Conservation (phyloP, 1,140 invertebrate species). For the Elymnias hypermnestra region DNA sequence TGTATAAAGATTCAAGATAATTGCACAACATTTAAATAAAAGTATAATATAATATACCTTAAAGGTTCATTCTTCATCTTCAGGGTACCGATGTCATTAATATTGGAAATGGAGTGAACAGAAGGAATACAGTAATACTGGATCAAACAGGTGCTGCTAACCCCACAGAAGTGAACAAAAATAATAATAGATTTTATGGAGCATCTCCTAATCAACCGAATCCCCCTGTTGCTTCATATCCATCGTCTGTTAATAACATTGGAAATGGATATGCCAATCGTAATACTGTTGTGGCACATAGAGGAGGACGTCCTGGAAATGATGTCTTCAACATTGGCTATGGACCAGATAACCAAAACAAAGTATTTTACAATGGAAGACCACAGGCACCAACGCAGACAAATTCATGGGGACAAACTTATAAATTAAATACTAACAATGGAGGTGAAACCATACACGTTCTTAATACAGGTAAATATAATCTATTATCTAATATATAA, state of each 20-base stretch:
- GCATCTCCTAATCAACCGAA: not conserved
- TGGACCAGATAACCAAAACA: conserved; percentile 7
- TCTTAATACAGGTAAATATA: not conserved
- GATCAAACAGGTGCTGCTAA: not conserved
- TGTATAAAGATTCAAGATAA: too few species aligned
- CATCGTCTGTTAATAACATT: not conserved
- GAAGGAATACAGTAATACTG: conserved; percentile 7
- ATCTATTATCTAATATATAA: too few species aligned
- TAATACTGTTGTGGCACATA: not conserved
- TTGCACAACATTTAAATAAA: too few species aligned
- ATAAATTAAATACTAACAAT: too few species aligned
- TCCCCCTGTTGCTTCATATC: too few species aligned
- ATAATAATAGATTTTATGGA: not conserved
- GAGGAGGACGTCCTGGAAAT: not conserved
- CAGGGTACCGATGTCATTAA: not conserved
- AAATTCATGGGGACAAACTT: not conserved
- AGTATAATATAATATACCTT: too few species aligned
- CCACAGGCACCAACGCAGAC: not conserved
- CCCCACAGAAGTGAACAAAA: not conserved
- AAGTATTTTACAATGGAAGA: not conserved
- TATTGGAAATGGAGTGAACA: conserved; percentile 12
- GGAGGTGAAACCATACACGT: too few species aligned
- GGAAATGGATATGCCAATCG: conserved; percentile 5
- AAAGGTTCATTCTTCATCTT: too few species aligned
- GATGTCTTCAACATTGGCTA: conserved; percentile 2